A percentile compares a stretch with the other conserved stretches of the same genome.
Conservation (phyloP, 2,888 invertebrate species). For the Plagiodera versicolora region DNA sequence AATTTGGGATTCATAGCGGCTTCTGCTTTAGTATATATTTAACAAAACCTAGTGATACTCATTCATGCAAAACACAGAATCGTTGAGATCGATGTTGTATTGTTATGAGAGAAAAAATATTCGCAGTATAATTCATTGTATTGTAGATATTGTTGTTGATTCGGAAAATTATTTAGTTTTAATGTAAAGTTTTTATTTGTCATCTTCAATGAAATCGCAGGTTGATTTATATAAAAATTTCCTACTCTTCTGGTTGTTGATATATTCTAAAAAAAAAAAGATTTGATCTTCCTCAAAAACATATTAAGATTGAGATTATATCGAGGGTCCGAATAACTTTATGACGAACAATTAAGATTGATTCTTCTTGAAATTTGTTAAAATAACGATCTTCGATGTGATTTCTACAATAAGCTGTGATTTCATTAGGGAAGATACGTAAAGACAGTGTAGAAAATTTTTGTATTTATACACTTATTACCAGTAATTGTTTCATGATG, state of each 20-base stretch:
- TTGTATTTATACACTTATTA: conserved; percentile 55
- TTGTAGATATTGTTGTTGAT: conserved; percentile 56
- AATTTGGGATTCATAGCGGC: conserved; percentile 33
- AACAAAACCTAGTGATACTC: conserved; percentile 52
- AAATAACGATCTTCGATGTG: background rate
- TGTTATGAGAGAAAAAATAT: conserved; percentile 57
- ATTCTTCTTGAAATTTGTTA: background rate
- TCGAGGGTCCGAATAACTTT: conserved; percentile 7
- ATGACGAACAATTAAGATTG: conserved; percentile 23
- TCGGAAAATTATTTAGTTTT: conserved; percentile 43
- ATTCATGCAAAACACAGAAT: conserved; percentile 52
- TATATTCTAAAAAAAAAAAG: conserved; percentile 21
- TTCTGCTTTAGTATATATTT: conserved; percentile 50
- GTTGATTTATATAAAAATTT: conserved; percentile 20
- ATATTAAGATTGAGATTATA: conserved; percentile 3
- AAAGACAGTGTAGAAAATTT: conserved; percentile 37
- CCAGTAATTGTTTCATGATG: conserved; percentile 51
- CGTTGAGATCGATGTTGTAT: conserved; percentile 70
- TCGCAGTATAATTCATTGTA: conserved; percentile 54
- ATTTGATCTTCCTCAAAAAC: conserved; percentile 15
- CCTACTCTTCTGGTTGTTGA: conserved; percentile 18
- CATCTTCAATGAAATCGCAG: conserved; percentile 34
- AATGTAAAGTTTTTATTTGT: conserved; percentile 38
- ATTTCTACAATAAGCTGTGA: conserved; percentile 17
- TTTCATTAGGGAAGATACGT: conserved; percentile 28